Evolutionary conservation across 2,113 vertebrate genomes (phyloP).

Genomic region (Saiga tatarica): DNA sequence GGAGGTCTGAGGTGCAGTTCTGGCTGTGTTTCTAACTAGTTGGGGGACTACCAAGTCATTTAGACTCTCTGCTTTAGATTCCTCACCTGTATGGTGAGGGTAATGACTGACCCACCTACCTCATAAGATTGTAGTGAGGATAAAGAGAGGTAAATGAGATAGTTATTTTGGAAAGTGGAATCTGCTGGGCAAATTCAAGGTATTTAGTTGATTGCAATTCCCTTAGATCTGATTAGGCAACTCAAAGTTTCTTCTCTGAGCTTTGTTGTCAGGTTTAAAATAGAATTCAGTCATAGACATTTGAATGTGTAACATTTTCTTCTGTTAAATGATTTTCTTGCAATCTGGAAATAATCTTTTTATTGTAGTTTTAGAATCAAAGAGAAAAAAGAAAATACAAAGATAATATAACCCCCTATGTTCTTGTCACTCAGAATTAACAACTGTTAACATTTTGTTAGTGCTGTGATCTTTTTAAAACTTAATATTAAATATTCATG

Average conservation of each 20-base stretch:
- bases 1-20: not conserved
- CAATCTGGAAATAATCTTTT: conserved; percentile 39
- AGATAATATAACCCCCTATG: not conserved
- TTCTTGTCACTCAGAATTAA: conserved; percentile 41
- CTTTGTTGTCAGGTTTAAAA: conserved; percentile 55
- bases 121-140: not conserved
- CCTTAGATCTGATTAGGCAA: not conserved
- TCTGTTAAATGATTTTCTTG: conserved; percentile 31
- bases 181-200: conserved; percentile 11
- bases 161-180: conserved; percentile 43
- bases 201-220: conserved; percentile 37
- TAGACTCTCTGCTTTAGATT: not conserved
- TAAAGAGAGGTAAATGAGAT: not conserved
- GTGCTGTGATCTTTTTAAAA: conserved; percentile 52
- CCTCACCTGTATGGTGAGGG: not conserved
- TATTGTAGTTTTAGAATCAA: conserved; percentile 51
- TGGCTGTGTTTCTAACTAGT: not conserved
- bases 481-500: conserved; percentile 36
- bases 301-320: conserved; percentile 45
- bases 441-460: conserved; percentile 42
- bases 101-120: not conserved
- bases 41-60: not conserved
- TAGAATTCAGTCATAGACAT: conserved; percentile 37
- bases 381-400: conserved; percentile 38
- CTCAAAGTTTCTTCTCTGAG: not conserved